phyloP scores from a whole-genome alignment of 2,797 vertebrate species.

The Rhinogobio ventralis region DNA sequence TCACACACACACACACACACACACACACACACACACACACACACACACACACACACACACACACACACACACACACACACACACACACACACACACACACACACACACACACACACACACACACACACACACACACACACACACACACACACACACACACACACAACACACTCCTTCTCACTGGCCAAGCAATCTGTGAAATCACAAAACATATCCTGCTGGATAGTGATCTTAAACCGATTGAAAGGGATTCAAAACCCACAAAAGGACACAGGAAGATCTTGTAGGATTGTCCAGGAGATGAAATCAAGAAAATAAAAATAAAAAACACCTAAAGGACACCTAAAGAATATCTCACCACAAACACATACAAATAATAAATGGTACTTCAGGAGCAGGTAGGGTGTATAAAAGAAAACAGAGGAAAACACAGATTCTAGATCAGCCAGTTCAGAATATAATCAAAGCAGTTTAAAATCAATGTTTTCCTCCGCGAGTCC shows the following conservation, averaged over 20 bases:
- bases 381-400: not conserved
- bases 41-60: too few relatives aligned
- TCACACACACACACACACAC: conserved; percentile 27
- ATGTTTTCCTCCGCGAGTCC: conserved; percentile 23
- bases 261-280: conserved; percentile 14
- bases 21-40: conserved; percentile 21
- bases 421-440: conserved; percentile 3
- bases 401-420: not conserved
- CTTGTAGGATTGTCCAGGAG: not conserved
- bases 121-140: conserved; percentile 19
- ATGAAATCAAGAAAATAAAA: not conserved
- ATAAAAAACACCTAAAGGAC: not conserved
- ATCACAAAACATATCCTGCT: conserved; percentile 31
- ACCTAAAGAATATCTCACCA: not conserved
- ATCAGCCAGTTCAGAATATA: conserved; percentile 20
- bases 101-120: conserved; percentile 7
- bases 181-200: conserved; percentile 39
- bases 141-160: conserved; percentile 30
- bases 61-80: too few relatives aligned
- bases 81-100: conserved; percentile 25
- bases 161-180: not conserved
- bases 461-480: conserved; percentile 39
- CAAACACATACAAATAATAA: not conserved
- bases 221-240: conserved; percentile 39
- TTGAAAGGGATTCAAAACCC: conserved; percentile 36